A percentile compares a stretch with the other conserved stretches of the same genome.
phyloP scores from a whole-genome alignment of 2,113 vertebrate species.

The Talpa occidentalis region DNA sequence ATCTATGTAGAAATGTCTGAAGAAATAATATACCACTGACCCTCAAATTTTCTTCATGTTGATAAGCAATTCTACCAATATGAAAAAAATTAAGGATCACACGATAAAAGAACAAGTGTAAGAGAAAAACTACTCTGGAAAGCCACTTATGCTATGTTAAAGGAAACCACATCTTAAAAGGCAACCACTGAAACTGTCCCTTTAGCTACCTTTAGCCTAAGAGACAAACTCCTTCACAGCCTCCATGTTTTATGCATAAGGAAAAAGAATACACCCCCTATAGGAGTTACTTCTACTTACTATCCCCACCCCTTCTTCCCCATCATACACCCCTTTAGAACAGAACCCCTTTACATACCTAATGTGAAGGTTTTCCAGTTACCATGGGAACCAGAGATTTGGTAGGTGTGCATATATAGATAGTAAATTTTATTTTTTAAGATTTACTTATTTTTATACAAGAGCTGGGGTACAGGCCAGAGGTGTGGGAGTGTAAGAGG shows the following conservation, averaged over 20 bases:
- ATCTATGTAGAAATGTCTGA: background rate
- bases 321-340: background rate
- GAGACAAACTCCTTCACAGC: background rate
- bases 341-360: background rate
- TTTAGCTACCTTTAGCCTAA: background rate
- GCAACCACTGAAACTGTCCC: background rate
- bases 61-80: background rate
- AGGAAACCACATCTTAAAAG: background rate
- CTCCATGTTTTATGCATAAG: background rate
- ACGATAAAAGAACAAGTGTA: background rate
- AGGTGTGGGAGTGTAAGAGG: too few species aligned
- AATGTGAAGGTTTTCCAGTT: conserved; percentile 24
- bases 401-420: background rate
- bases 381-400: conserved; percentile 48
- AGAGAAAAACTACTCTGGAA: background rate
- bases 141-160: background rate
- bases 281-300: background rate
- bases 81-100: background rate
- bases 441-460: too few species aligned
- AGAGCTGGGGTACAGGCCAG: too few species aligned
- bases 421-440: conserved; percentile 52
- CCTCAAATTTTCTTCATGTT: background rate
- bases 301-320: too few species aligned
- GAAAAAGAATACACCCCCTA: background rate
- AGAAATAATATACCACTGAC: background rate